These are phyloP conservation scores for Eupithecia subumbrata DNA, from an alignment of 2,888 invertebrate genomes.

Conservation along the genomic window DNA sequence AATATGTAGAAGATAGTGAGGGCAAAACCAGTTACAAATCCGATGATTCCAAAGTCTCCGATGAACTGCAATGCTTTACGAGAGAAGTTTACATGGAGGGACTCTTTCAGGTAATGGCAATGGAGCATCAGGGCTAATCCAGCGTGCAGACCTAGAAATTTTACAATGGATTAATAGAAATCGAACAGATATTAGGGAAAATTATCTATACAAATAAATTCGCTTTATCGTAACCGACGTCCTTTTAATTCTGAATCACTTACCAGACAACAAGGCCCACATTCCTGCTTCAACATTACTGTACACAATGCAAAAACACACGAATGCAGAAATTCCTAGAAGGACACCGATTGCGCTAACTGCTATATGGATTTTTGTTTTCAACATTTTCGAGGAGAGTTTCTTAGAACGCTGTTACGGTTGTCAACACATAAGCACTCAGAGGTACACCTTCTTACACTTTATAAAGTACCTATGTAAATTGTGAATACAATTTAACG, in stretches of 20 bases:
- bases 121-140: constrained; percentile 70
- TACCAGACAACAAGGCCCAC: constrained; percentile 78
- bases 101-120: constrained; percentile 72
- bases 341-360: constrained; percentile 69
- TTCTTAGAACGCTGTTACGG: not conserved
- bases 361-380: constrained; percentile 73
- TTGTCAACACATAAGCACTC: not conserved
- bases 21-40: constrained; percentile 74
- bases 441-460: not conserved
- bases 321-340: constrained; percentile 74
- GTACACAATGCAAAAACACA: constrained; percentile 78
- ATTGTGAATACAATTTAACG: not conserved
- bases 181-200: too few relatives aligned
- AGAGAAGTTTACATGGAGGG: constrained; percentile 79
- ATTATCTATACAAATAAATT: too few relatives aligned
- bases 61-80: constrained; percentile 75
- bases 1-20: constrained; percentile 77
- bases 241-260: constrained; percentile 45
- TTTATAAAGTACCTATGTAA: not conserved
- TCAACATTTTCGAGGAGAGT: constrained; percentile 57
- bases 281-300: constrained; percentile 79
- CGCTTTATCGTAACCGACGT: too few relatives aligned
- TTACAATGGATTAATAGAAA: not conserved
- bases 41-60: constrained; percentile 77
- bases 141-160: constrained; percentile 68